phyloP scores from a whole-genome alignment of 2,113 vertebrate genomes.

The Indicator maculatus region DNA sequence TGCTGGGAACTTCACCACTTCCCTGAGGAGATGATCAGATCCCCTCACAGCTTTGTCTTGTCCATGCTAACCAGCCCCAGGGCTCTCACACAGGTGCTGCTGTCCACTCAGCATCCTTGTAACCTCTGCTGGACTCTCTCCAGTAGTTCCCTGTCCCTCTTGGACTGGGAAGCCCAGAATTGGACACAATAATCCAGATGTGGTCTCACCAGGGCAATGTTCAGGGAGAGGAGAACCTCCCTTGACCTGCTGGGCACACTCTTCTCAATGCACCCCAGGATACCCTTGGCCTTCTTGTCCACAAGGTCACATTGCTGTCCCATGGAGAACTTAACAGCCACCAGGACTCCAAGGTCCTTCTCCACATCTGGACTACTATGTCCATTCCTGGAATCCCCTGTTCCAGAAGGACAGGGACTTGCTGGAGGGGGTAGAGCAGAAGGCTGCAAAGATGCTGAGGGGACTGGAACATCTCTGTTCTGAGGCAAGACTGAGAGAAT shows the following conservation, averaged over 20 bases:
- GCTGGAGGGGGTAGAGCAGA: no score
- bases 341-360: not conserved
- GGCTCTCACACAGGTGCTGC: not conserved
- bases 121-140: no score
- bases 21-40: not conserved
- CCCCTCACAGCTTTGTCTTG: not conserved
- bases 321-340: not conserved
- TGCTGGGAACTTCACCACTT: no score
- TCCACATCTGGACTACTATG: not conserved
- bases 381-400: no score
- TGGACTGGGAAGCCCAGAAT: not conserved
- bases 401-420: no score
- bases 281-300: not conserved
- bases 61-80: not conserved
- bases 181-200: not conserved
- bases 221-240: not conserved
- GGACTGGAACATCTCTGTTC: no score
- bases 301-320: not conserved
- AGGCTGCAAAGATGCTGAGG: no score
- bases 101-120: not conserved
- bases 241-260: no score
- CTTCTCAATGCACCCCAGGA: not conserved
- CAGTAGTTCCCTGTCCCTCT: not conserved
- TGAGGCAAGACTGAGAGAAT: no score
- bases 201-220: not conserved